These are phyloP conservation scores for Delia radicum DNA, from an alignment of 1,140 invertebrate species.

Conservation along the genomic window DNA sequence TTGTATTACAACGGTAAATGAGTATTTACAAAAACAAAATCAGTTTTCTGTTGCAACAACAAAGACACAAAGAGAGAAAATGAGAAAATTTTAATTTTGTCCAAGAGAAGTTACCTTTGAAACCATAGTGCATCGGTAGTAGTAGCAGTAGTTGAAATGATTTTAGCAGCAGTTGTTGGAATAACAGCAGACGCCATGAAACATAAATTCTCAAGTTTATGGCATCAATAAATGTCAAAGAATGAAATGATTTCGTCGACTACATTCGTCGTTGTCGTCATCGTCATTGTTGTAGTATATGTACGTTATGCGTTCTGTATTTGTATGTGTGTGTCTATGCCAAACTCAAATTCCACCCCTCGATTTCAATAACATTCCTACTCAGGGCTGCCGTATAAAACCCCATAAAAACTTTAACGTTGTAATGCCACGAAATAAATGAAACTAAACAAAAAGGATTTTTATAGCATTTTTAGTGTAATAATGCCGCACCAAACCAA, in stretches of 20 bases:
- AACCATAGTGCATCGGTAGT: no score
- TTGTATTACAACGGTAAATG: no score
- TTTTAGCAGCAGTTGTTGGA: neutral
- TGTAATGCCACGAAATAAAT: slow-evolving; percentile 21
- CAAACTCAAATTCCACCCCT: slow-evolving; percentile 22
- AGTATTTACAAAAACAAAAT: no score
- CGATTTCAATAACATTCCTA: neutral
- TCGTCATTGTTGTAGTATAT: neutral
- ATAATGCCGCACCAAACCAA: slow-evolving; percentile 18
- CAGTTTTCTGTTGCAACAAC: neutral
- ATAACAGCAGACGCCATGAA: slow-evolving; percentile 26
- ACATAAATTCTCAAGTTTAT: slow-evolving; percentile 55
- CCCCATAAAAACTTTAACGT: slow-evolving; percentile 13
- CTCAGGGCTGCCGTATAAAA: no score
- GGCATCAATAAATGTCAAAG: slow-evolving; percentile 55
- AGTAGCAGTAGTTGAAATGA: no score
- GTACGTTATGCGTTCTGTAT: neutral
- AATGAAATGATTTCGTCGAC: slow-evolving; percentile 37
- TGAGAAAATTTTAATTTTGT: no score
- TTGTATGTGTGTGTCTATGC: neutral
- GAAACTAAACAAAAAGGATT: slow-evolving; percentile 20
- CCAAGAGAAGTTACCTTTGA: no score
- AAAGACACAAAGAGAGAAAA: neutral
- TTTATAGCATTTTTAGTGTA: slow-evolving; percentile 22
- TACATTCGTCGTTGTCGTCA: slow-evolving; percentile 14